A percentile compares a stretch with the other conserved stretches of the same genome.
phyloP scores from a whole-genome alignment of 2,113 vertebrate species.

The Fulmarus glacialis region DNA sequence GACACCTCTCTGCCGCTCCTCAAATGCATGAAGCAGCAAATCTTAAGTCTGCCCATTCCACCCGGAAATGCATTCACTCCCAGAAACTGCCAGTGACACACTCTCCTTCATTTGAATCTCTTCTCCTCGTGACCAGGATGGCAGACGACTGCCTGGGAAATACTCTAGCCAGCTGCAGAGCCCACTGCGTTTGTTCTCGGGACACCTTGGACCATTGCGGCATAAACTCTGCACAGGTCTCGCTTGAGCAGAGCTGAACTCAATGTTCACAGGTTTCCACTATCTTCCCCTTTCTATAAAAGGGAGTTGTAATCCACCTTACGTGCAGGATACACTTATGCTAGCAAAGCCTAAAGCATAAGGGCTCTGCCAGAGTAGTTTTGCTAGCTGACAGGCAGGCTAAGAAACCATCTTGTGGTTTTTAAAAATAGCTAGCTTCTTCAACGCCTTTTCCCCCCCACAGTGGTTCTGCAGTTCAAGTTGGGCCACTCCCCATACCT shows the following conservation, averaged over 20 bases:
- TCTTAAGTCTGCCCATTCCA: not conserved
- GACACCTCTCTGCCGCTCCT: not conserved
- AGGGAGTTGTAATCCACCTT: not conserved
- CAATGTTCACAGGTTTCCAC: not conserved
- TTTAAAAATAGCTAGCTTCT: not conserved
- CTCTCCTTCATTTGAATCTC: not conserved
- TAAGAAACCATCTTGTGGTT: not conserved
- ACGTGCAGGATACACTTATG: accelerated
- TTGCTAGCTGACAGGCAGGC: not conserved
- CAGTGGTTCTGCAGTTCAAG: not conserved
- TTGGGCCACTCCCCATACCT: constrained; percentile 4
- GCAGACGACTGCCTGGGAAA: not conserved
- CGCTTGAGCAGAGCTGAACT: not conserved
- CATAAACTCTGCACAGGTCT: not conserved
- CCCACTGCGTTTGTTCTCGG: accelerated
- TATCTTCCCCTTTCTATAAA: not conserved
- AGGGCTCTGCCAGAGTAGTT: not conserved
- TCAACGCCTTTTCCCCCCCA: not conserved
- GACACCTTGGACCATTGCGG: not conserved
- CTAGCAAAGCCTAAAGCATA: not conserved
- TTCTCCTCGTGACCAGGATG: not conserved
- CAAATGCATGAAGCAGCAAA: not conserved
- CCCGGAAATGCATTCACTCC: not conserved
- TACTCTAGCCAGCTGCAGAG: not conserved
- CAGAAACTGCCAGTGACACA: not conserved